Evolutionary conservation across 1,140 invertebrate species (phyloP), one percentile per base, ranked within the genome.

Genomic region (Leptopilina boulardi): DNA sequence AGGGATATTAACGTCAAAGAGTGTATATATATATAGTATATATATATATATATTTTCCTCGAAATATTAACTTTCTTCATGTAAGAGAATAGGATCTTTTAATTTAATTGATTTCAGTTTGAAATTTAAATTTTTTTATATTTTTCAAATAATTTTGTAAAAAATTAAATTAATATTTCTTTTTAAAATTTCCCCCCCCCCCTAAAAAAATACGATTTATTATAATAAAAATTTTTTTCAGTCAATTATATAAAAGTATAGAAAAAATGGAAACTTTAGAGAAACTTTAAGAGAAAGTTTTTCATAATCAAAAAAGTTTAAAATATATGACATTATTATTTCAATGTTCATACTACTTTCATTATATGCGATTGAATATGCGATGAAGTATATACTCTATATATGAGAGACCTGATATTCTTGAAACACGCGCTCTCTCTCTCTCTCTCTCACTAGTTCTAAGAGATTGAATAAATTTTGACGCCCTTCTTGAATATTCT

Each of bases 1-100:
- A 18, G 72, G 30, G 72, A 74, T 51, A 47, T 78, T 75, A 78
- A 75, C 70, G 73, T 78, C 77, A 78, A 78, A 78, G 77, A 70
- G 54, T 78, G n/a, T n/a, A n/a, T n/a, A n/a, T n/a, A n/a, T n/a
- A 38, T 38, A 75, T 78, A 34, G 77, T 54, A 75, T 78, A 15
- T n/a, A n/a, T n/a, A n/a, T n/a, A n/a, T n/a, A n/a, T n/a, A n/a
- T n/a, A n/a, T n/a, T 66, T 51, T 3, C 15, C 13, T 30, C 10
- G 8, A 30, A 30, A 30, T 30, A 30, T 30, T 34, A n/a, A 26
- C 23, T 23, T n/a, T n/a, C 1, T 59, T 59, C 18, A 15, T 19
- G 18, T 51, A 51, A 51, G n/a, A 51, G 47, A 18, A n/a, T n/a
- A 51, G 15, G 47, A 51, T 51, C 47, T 51, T 51, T 51, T 44